Evolutionary conservation across 1,140 invertebrate species (phyloP), one percentile per base, ranked within the genome.

Genomic region (Solenopsis fugax): DNA sequence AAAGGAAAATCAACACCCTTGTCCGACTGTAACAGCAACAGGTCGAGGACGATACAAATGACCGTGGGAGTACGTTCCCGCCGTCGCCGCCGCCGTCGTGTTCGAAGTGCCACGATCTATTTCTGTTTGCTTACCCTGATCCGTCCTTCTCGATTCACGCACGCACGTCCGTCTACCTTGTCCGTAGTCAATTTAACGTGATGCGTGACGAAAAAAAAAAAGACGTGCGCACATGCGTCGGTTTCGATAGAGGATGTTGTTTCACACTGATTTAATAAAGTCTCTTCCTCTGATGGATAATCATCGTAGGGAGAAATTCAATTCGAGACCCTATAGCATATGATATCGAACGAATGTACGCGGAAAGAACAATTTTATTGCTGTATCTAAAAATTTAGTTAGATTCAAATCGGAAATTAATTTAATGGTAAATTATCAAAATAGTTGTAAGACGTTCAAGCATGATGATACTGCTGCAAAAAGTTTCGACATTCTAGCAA

Each of bases 1-100:
- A 78, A 84, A 78, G 78, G 29, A 89, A 85, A 90, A 89, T 80
- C 78, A 84, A 87, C 89, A 67, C 29, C 34, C 71, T 58, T 54
- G 84, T 45, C 48, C 85, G 56, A 64, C 54, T 12, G 58, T 73
- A 65, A 58, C 48, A 76, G 88, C 89, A 90, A 90, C 89, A 90
- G 88, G 89, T 90, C 89, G 60, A 77, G 80, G 75, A 90, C 80
- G 89, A 90, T 90, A 90, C 86, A 90, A 87, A 90, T 90, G 88
- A 80, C 72, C 88, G 13, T 81, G 71, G 56, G 60, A 82, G 84
- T 71, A 58, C 84, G 82, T 89, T 81, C 45, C 37, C 41, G 41
- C 37, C 67, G 56, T 29, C 29, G 29, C n/a, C 64, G 16, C 10
- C 45, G 34, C 29, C n/a, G 41, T 60, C 50, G 56, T 52, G 50